Percentiles rank a stretch among this genome's conserved stretches.
Evolutionary conservation across 2,888 invertebrate genomes (phyloP).

Genomic region (Dorcus parallelipipedus): DNA sequence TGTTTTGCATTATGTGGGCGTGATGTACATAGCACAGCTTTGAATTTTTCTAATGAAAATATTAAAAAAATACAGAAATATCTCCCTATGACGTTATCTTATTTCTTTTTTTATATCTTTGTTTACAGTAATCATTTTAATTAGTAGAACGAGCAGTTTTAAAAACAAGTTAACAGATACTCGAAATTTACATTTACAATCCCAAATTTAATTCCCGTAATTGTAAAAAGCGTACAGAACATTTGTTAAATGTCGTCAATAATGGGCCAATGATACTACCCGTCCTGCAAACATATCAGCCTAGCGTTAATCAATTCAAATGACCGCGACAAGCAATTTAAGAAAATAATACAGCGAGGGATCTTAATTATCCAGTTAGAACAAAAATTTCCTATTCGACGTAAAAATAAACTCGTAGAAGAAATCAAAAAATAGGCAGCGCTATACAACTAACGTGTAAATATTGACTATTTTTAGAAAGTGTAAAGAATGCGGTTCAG

Average conservation of each 20-base stretch:
- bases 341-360: slow-evolving; percentile 18
- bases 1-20: slow-evolving; percentile 35
- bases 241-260: slow-evolving; percentile 11
- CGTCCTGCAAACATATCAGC: slow-evolving; percentile 33
- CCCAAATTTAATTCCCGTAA: too few relatives aligned
- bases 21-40: slow-evolving; percentile 18
- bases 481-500: slow-evolving; percentile 21
- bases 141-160: too few relatives aligned
- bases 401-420: not conserved
- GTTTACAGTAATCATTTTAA: too few relatives aligned
- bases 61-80: too few relatives aligned
- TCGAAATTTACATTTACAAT: too few relatives aligned
- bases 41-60: too few relatives aligned
- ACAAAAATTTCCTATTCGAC: not conserved
- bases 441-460: slow-evolving; percentile 18
- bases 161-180: too few relatives aligned
- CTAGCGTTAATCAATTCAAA: slow-evolving; percentile 33
- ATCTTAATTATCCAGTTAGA: slow-evolving; percentile 10
- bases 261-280: slow-evolving; percentile 27
- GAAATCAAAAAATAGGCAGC: slow-evolving; percentile 1
- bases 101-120: too few relatives aligned
- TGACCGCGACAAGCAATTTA: slow-evolving; percentile 27
- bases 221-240: not conserved
- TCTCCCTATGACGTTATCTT: too few relatives aligned
- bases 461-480: slow-evolving; percentile 30